A percentile compares a stretch with the other conserved stretches of the same genome.
These are phyloP conservation scores for Carassius carassius DNA, from an alignment of 2,113 vertebrate genomes.

Conservation along the genomic window DNA sequence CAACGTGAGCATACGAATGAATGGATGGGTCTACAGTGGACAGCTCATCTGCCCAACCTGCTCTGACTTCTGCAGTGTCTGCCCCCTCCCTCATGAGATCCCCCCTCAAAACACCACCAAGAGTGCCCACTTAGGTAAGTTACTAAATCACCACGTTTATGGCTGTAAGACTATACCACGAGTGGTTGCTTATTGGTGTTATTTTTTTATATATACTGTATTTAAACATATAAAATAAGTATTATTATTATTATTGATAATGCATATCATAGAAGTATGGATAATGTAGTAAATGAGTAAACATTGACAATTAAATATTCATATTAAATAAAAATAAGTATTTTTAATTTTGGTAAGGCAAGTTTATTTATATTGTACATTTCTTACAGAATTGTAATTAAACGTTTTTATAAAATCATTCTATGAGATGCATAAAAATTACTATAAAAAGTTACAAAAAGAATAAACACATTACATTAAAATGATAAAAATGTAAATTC, in stretches of 20 bases:
- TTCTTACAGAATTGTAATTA: not conserved
- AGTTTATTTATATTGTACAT: not conserved
- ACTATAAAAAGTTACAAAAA: no score
- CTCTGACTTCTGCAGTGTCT: constrained; percentile 84
- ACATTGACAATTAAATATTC: not conserved
- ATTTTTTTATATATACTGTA: no score
- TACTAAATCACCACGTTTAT: not conserved
- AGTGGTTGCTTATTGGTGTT: no score
- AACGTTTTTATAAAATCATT: not conserved
- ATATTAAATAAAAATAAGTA: no score
- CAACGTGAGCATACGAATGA: constrained; percentile 82
- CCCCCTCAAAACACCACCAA: constrained; percentile 78
- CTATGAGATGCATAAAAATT: no score
- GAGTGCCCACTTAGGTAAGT: constrained; percentile 81
- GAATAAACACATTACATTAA: no score
- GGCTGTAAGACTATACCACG: no score
- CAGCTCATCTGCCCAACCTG: constrained; percentile 90
- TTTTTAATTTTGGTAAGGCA: not conserved
- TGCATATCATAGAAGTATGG: not conserved
- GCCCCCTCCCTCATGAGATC: constrained; percentile 84
- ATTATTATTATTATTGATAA: not conserved
- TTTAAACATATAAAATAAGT: no score
- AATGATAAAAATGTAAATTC: not conserved
- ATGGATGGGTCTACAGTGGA: constrained; percentile 88
- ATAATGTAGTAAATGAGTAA: not conserved